Evolutionary conservation across 2,113 vertebrate genomes (phyloP).

Genomic region (Gopherus evgoodei): DNA sequence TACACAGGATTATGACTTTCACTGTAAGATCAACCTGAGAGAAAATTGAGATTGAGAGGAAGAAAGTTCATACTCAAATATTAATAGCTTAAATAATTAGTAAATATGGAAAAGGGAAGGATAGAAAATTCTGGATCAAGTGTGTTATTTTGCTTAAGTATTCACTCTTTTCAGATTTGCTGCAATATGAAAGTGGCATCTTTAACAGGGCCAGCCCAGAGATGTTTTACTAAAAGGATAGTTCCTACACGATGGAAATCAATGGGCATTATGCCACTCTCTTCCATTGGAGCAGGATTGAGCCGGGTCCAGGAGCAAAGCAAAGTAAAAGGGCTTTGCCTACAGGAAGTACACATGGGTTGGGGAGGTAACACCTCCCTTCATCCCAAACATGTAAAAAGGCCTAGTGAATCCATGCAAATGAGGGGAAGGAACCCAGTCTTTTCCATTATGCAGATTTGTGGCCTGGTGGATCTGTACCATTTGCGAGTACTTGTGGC

Average conservation of each 20-base stretch:
- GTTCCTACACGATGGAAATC: background rate
- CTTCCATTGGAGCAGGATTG: background rate
- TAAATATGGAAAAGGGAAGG: slow-evolving; percentile 6
- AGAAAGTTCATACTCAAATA: background rate
- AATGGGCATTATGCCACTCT: background rate
- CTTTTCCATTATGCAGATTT: background rate
- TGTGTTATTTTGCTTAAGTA: background rate
- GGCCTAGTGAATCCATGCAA: background rate
- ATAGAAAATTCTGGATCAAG: background rate
- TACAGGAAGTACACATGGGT: background rate
- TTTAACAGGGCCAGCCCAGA: background rate
- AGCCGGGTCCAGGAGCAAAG: background rate
- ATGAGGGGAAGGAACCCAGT: background rate
- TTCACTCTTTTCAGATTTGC: background rate
- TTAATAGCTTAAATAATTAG: background rate
- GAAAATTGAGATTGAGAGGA: background rate
- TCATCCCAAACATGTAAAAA: background rate
- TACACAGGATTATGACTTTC: background rate
- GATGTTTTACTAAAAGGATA: background rate
- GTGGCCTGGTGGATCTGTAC: background rate
- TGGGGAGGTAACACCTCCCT: background rate
- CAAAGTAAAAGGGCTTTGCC: background rate
- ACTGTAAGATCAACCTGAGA: background rate
- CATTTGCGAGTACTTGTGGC: background rate
- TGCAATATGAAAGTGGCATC: background rate